These are phyloP conservation scores for Callithrix jacchus DNA, from an alignment of 2,113 vertebrate genomes.

Conservation along the genomic window DNA sequence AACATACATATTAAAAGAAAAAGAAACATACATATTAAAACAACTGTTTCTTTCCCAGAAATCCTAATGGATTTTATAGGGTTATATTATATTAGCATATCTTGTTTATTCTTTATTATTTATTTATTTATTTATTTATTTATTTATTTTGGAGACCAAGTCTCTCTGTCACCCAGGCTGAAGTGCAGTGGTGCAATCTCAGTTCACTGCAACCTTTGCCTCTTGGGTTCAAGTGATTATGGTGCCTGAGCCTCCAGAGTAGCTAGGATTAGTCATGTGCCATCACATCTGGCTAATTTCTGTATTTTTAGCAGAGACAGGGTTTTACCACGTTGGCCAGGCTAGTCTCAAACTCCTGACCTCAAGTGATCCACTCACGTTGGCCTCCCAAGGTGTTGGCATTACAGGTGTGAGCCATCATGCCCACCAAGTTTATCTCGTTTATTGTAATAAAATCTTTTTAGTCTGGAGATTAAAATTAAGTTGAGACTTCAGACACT, in stretches of 20 bases:
- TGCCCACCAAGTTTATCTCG: no score
- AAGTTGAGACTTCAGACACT: neutral
- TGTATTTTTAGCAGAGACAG: neutral
- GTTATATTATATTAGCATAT: neutral
- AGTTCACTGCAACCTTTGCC: no score
- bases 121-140: no score
- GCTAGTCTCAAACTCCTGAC: neutral
- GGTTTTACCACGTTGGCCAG: neutral
- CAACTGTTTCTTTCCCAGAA: neutral
- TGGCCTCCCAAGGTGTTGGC: no score
- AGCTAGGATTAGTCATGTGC: neutral
- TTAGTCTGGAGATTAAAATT: neutral
- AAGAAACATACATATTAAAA: neutral
- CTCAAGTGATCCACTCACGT: no score
- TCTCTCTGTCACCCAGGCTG: no score
- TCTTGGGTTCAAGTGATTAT: neutral
- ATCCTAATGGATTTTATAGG: neutral
- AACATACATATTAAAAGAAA: neutral
- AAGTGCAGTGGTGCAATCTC: no score
- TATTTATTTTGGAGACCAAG: no score
- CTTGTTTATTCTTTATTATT: neutral
- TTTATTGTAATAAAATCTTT: neutral
- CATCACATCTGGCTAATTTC: neutral
- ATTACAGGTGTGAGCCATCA: no score
- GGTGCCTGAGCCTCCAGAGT: neutral